These are phyloP conservation scores for Aspiorhynchus laticeps DNA, from an alignment of 2,113 vertebrate species.

Conservation along the genomic window DNA sequence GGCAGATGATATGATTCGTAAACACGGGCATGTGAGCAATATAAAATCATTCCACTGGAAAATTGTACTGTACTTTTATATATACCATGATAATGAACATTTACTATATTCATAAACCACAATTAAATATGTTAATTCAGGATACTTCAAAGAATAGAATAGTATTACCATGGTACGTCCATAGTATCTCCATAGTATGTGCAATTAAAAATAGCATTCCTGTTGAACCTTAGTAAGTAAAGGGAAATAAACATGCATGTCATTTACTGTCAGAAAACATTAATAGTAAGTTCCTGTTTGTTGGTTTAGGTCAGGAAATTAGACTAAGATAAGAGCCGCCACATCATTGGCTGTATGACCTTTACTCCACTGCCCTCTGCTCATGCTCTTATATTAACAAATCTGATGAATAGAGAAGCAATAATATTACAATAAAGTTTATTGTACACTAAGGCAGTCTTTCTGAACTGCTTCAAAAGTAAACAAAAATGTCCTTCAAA, in stretches of 20 bases:
- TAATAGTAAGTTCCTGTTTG: background rate
- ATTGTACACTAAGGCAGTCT: background rate
- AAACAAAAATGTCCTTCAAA: background rate
- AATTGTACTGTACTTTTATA: background rate
- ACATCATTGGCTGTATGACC: background rate
- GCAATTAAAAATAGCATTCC: background rate
- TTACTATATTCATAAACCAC: too few species aligned
- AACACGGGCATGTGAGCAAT: background rate
- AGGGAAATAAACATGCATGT: background rate
- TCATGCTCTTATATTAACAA: slow-evolving; percentile 3
- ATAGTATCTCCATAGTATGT: background rate
- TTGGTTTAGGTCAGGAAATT: background rate
- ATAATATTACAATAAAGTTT: background rate
- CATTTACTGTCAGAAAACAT: background rate
- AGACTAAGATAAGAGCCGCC: background rate
- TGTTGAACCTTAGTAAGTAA: background rate
- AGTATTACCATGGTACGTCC: background rate
- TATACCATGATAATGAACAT: too few species aligned
- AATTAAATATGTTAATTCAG: background rate
- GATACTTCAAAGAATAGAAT: background rate
- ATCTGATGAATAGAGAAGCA: background rate
- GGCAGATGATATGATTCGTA: background rate
- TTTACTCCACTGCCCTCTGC: slow-evolving; percentile 20
- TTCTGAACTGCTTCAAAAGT: background rate
- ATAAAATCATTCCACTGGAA: background rate